phyloP scores from a whole-genome alignment of 2,888 invertebrate species.

The Meghimatium bilineatum region DNA sequence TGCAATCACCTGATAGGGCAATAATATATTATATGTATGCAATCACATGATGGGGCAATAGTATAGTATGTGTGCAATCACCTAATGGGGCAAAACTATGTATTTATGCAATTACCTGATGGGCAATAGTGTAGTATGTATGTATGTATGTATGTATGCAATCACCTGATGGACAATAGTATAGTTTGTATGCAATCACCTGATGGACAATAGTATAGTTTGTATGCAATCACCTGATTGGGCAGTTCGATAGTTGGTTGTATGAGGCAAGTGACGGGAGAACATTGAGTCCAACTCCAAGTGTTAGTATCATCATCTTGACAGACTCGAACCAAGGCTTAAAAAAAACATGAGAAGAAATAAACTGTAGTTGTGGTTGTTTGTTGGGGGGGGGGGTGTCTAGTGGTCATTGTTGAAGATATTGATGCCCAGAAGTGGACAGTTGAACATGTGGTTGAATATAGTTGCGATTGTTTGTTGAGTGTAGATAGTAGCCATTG shows the following conservation, averaged over 20 bases:
- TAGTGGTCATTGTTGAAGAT: background rate
- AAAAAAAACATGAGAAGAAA: background rate
- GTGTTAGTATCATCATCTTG: background rate
- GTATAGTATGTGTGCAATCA: too few relatives aligned
- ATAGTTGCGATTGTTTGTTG: background rate
- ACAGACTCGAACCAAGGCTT: conserved; percentile 7
- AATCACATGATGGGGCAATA: too few relatives aligned
- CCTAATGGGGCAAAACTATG: too few relatives aligned
- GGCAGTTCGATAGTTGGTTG: background rate
- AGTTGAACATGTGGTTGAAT: background rate
- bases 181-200: too few relatives aligned
- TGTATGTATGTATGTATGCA: too few relatives aligned
- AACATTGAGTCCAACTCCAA: conserved; percentile 12
- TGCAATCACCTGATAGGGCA: too few relatives aligned
- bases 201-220: background rate
- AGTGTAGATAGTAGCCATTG: background rate
- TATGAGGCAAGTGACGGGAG: conserved; percentile 17
- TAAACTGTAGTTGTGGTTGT: background rate
- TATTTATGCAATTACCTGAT: too few relatives aligned
- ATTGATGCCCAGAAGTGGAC: background rate
- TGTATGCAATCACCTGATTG: conserved; percentile 21
- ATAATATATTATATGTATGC: too few relatives aligned
- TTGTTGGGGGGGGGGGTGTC: background rate
- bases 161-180: too few relatives aligned
- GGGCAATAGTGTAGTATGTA: too few relatives aligned